These are phyloP conservation scores for Hoplostethus mediterraneus DNA, from an alignment of 2,797 vertebrate species.

Conservation along the genomic window DNA sequence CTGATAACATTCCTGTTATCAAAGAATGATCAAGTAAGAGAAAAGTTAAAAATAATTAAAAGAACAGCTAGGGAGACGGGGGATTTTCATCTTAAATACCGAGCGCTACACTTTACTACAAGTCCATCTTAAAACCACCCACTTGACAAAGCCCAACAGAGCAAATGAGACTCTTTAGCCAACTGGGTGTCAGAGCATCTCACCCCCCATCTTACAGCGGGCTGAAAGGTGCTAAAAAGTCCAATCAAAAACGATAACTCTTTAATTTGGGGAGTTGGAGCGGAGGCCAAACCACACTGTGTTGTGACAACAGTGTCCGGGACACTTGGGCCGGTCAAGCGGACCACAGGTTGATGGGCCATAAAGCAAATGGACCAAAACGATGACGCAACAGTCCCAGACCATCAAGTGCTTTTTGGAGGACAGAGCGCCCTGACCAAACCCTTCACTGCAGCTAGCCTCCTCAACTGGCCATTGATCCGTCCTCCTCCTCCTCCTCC, in stretches of 20 bases:
- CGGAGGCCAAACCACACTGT: slow-evolving; percentile 51
- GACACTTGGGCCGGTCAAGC: slow-evolving; percentile 45
- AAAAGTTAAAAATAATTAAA: too few species aligned
- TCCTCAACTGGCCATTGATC: not conserved
- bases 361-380: slow-evolving; percentile 58
- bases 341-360: slow-evolving; percentile 50
- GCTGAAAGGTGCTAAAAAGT: slow-evolving; percentile 35
- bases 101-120: not conserved
- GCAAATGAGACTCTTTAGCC: not conserved
- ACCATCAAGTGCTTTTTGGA: slow-evolving; percentile 30
- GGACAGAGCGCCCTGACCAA: slow-evolving; percentile 19
- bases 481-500: too few species aligned
- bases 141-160: not conserved
- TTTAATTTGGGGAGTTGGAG: slow-evolving; percentile 40
- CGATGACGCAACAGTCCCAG: slow-evolving; percentile 26
- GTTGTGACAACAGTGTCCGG: slow-evolving; percentile 67
- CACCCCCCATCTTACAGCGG: not conserved
- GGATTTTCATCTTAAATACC: too few species aligned
- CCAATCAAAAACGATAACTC: slow-evolving; percentile 31
- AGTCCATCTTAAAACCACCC: not conserved
- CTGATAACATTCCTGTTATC: too few species aligned
- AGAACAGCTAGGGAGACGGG: too few species aligned
- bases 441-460: slow-evolving; percentile 2
- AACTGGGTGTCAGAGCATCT: not conserved
- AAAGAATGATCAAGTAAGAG: too few species aligned